A percentile compares a stretch with the other conserved stretches of the same genome.
Conservation (phyloP, 2,797 vertebrate genomes). For the Arrhamphus sclerolepis region DNA sequence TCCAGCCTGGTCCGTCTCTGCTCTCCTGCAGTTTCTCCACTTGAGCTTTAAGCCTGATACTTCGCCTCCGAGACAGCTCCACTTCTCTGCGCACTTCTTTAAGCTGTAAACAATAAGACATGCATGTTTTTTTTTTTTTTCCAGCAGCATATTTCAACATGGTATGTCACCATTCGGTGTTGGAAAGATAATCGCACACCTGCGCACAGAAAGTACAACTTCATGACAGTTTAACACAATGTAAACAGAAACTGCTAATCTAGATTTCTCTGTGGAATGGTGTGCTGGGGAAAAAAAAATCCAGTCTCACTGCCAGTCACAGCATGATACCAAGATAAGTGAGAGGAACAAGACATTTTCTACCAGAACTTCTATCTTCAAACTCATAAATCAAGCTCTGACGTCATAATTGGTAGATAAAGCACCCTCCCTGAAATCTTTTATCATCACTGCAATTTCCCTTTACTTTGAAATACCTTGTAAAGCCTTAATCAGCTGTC, state of each 20-base stretch:
- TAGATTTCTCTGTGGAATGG: constrained; percentile 50
- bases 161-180: background rate
- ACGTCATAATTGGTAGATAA: constrained; percentile 5
- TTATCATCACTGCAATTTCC: background rate
- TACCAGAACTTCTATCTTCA: background rate
- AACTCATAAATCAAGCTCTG: constrained; percentile 22
- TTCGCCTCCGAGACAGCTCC: constrained; percentile 77
- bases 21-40: constrained; percentile 80
- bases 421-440: background rate
- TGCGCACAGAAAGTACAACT: background rate
- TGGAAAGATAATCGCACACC: background rate
- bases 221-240: constrained; percentile 22
- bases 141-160: constrained; percentile 2
- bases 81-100: constrained; percentile 82
- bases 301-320: too few species aligned
- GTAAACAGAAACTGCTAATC: constrained; percentile 61
- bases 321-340: background rate
- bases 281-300: constrained; percentile 7
- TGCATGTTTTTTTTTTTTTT: too few species aligned
- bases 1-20: constrained; percentile 73
- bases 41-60: constrained; percentile 80
- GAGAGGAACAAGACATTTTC: background rate
- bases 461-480: background rate
- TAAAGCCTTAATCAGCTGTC: background rate
- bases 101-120: constrained; percentile 57